Conservation (phyloP, 2,888 invertebrate genomes). For the Embidobia sp. region DNA sequence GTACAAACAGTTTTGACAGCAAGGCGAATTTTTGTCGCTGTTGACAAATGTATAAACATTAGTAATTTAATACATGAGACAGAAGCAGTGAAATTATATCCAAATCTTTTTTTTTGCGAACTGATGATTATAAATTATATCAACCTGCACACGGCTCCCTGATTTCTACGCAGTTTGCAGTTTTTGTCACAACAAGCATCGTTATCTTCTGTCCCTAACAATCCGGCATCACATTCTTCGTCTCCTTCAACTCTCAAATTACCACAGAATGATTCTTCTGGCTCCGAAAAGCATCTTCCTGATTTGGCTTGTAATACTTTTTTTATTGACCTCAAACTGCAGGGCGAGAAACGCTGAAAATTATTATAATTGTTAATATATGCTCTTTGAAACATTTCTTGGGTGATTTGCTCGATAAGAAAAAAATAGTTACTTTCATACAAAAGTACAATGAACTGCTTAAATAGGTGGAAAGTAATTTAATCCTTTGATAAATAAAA, state of each 20-base stretch:
- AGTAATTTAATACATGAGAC: no score
- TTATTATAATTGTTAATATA: no score
- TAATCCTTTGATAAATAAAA: no score
- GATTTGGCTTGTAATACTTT: conserved; percentile 97
- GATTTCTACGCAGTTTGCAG: conserved; percentile 91
- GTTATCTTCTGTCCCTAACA: conserved; percentile 95
- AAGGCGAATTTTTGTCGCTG: conserved; percentile 98
- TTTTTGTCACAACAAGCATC: conserved; percentile 97
- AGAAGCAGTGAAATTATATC: no score
- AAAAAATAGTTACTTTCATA: no score
- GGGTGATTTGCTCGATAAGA: no score
- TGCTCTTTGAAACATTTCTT: no score
- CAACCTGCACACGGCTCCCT: conserved; percentile 94
- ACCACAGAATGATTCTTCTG: conserved; percentile 97
- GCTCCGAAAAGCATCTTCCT: conserved; percentile 94
- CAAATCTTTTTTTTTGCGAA: background rate
- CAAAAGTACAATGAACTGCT: no score
- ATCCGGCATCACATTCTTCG: conserved; percentile 98
- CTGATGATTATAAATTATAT: background rate
- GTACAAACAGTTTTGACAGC: conserved; percentile 95
- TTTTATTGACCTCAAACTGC: conserved; percentile 94
- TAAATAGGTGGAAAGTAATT: no score
- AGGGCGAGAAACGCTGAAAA: conserved; percentile 95
- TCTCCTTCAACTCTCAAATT: conserved; percentile 97
- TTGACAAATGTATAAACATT: no score